A percentile compares a stretch with the other conserved stretches of the same genome.
phyloP scores from a whole-genome alignment of 1,140 invertebrate genomes.

The Neocloeon triangulifer region DNA sequence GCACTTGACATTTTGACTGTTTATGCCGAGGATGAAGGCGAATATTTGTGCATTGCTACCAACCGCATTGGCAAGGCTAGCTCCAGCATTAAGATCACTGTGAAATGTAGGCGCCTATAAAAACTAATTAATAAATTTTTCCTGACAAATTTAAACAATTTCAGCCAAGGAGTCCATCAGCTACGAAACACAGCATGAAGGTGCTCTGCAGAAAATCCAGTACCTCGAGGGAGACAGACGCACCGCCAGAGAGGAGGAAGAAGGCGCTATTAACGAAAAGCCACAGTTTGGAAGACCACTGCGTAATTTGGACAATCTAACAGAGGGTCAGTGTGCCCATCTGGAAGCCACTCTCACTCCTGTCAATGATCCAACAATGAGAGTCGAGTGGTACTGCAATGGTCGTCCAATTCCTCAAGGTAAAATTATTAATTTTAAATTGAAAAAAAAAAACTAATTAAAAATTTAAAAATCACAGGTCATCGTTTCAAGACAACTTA shows the following conservation, averaged over 20 bases:
- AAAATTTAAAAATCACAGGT: constrained; percentile 15
- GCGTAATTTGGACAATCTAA: constrained; percentile 56
- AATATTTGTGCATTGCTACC: constrained; percentile 73
- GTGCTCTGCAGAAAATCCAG: constrained; percentile 75
- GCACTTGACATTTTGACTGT: constrained; percentile 79
- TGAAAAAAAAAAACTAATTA: background rate
- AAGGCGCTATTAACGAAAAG: constrained; percentile 51
- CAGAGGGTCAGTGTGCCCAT: constrained; percentile 78
- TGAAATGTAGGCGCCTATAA: constrained; percentile 69
- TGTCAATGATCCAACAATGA: constrained; percentile 85
- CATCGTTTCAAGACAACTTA: constrained; percentile 82
- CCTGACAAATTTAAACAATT: constrained; percentile 16
- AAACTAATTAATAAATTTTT: too few relatives aligned
- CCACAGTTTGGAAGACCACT: constrained; percentile 74
- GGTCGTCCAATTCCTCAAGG: constrained; percentile 72
- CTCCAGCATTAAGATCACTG: constrained; percentile 56
- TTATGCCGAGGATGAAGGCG: constrained; percentile 82
- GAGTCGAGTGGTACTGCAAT: constrained; percentile 88
- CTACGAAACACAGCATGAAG: constrained; percentile 83
- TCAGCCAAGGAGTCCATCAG: constrained; percentile 68
- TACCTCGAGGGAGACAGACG: constrained; percentile 72
- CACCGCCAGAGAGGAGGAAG: constrained; percentile 45
- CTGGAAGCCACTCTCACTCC: constrained; percentile 87
- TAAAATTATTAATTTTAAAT: constrained; percentile 4
- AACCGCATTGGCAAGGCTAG: constrained; percentile 65